Evolutionary conservation across 2,113 vertebrate genomes (phyloP).

Genomic region (Cavia porcellus): DNA sequence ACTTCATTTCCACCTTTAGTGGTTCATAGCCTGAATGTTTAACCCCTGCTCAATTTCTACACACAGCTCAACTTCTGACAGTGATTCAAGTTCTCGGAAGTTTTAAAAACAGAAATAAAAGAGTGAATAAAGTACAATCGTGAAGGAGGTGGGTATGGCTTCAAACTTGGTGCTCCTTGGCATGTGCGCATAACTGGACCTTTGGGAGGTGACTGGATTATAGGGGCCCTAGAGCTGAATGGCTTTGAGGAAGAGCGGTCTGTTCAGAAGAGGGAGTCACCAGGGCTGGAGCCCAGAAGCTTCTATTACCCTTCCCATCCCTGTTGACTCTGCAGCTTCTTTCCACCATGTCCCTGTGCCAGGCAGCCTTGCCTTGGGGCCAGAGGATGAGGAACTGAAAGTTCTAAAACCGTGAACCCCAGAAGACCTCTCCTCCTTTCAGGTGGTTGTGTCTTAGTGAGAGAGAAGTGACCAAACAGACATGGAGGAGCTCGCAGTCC

Average conservation of each 20-base stretch:
- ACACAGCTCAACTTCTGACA: constrained; percentile 69
- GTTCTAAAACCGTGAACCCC: neutral
- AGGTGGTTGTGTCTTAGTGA: neutral
- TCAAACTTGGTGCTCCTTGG: neutral
- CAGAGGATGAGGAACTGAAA: neutral
- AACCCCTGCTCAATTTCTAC: constrained; percentile 77
- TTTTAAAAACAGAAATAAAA: constrained; percentile 56
- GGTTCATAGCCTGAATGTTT: constrained; percentile 29
- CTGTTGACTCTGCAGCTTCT: neutral
- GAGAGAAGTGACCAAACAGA: neutral
- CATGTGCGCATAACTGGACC: neutral
- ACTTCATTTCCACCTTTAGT: constrained; percentile 72
- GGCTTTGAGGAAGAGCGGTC: neutral
- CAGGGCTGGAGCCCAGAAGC: neutral
- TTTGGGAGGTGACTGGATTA: neutral
- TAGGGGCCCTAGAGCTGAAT: neutral
- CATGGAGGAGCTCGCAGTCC: neutral
- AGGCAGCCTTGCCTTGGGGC: neutral
- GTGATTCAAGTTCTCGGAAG: neutral
- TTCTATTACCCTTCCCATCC: neutral
- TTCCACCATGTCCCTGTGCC: no score
- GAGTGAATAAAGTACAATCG: neutral
- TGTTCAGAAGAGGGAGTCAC: neutral
- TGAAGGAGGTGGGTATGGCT: neutral
- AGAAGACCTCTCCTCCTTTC: neutral